These are phyloP conservation scores for Pinna nobilis DNA, from an alignment of 1,140 invertebrate species.

Conservation along the genomic window DNA sequence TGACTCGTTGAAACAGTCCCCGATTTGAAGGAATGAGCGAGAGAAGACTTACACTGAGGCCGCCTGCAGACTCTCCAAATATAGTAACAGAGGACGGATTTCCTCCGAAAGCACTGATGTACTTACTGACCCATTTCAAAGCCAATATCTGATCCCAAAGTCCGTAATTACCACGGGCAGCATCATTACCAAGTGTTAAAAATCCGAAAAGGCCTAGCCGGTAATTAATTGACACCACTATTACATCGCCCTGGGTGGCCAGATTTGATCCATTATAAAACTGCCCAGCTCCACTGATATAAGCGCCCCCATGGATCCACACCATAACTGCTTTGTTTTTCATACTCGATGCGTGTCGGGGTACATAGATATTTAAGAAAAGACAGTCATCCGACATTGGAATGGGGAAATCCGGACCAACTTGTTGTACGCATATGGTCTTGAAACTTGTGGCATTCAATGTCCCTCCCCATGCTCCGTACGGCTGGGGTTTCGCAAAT, in stretches of 20 bases:
- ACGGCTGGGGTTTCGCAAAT: conserved; percentile 89
- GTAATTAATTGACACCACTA: conserved; percentile 40
- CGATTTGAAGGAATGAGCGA: conserved; percentile 20
- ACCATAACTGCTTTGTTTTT: conserved; percentile 46
- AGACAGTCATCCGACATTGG: conserved; percentile 57
- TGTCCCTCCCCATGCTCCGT: conserved; percentile 82
- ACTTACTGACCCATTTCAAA: conserved; percentile 66
- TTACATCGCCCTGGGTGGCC: conserved; percentile 41
- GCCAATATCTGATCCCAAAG: conserved; percentile 95
- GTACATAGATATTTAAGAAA: conserved; percentile 57
- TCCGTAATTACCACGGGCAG: conserved; percentile 96
- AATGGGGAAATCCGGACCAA: conserved; percentile 76
- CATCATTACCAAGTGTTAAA: conserved; percentile 91
- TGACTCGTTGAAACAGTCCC: conserved; percentile 34
- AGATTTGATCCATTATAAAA: conserved; percentile 31
- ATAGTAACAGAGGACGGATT: conserved; percentile 94
- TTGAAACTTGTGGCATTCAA: conserved; percentile 79
- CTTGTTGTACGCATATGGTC: conserved; percentile 92
- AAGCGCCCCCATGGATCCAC: conserved; percentile 55
- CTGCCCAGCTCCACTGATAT: conserved; percentile 14
- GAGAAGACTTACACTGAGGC: conserved; percentile 82
- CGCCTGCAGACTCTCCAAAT: conserved; percentile 95
- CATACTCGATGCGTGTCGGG: conserved; percentile 66
- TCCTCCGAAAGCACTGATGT: conserved; percentile 75
- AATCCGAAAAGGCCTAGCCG: conserved; percentile 80